Evolutionary conservation across 2,113 vertebrate species (phyloP).

Genomic region (Lutjanus erythropterus): DNA sequence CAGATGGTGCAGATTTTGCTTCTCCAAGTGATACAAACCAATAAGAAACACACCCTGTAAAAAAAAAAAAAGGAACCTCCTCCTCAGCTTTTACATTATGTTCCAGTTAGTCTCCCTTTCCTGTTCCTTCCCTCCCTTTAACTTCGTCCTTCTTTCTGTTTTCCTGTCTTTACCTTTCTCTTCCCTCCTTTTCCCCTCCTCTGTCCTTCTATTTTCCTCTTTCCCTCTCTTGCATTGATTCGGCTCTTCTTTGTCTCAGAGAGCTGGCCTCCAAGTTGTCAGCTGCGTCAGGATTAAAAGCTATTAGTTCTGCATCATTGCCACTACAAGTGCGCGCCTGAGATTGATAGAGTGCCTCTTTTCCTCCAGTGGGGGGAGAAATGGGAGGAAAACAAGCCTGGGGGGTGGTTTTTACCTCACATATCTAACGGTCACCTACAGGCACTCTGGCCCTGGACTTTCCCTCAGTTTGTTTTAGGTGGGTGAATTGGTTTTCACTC

Average conservation of each 20-base stretch:
- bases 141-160: conserved; percentile 2
- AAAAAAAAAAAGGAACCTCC: neutral
- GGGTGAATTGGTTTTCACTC: conserved; percentile 33
- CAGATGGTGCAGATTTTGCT: conserved; percentile 25
- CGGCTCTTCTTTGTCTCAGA: conserved; percentile 78
- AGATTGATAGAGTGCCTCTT: conserved; percentile 85
- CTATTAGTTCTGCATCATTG: conserved; percentile 87
- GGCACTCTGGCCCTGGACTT: conserved; percentile 42
- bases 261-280: conserved; percentile 83
- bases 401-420: conserved; percentile 61
- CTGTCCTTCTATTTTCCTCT: conserved; percentile 2
- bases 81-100: neutral
- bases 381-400: conserved; percentile 66
- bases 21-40: conserved; percentile 6
- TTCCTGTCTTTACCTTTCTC: neutral
- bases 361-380: conserved; percentile 66
- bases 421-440: conserved; percentile 64
- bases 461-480: conserved; percentile 42
- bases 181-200: conserved; percentile 3
- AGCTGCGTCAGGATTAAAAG: conserved; percentile 87
- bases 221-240: conserved; percentile 72
- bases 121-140: neutral
- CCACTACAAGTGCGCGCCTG: conserved; percentile 83
- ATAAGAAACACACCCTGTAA: neutral
- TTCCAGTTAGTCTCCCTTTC: neutral